Evolutionary conservation across 2,888 invertebrate genomes (phyloP), one percentile per base, ranked within the genome.

Genomic region (Phortica okadai): DNA sequence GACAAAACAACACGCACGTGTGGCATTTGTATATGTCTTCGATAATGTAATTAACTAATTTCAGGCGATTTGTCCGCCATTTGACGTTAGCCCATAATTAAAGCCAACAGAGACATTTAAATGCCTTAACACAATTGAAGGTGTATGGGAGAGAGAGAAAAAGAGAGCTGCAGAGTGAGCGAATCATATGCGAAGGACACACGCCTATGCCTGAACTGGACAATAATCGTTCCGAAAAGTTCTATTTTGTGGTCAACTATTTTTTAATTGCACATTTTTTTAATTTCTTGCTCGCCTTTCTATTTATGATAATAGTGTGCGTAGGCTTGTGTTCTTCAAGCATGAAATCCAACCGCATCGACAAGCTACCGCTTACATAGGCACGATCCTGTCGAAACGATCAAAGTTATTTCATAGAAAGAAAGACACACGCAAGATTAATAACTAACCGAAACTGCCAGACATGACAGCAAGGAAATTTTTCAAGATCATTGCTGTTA

Each of bases 11-110:
- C 50, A 50, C 50, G 50, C 50, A 50, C 50, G 50, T 50, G 8
- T 6, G 50, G 33, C 33, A 5, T 33, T 33, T 33, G 33, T 33
- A 33, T 83, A 85, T 86, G 85, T 86, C 82, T 85, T 80, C n/a
- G 3, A 45, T 62, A 76, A 77, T 78, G 80, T 86, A 85, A 85
- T 85, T 85, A 85, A 85, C 86, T 86, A 86, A 86, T 86, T 85
- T 85, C 78, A 42, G 77, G 79, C 86, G 82, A 85, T 85, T 85
- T 84, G 85, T 84, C 83, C 80, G 81, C 82, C 82, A 85, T 86
- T 86, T 85, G 62, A 25, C 10, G 4, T 14, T 56, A 33, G 25
- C n/a, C 62, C 6, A 62, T 25, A 62, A 62, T 62, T 62, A 62
- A 16, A 11, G 8, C 33, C 25, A 25, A 62, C 62, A 62, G 50